Percentiles rank a stretch among this genome's conserved stretches.
Evolutionary conservation across 2,113 vertebrate species (phyloP).

Genomic region (Asarcornis scutulata): DNA sequence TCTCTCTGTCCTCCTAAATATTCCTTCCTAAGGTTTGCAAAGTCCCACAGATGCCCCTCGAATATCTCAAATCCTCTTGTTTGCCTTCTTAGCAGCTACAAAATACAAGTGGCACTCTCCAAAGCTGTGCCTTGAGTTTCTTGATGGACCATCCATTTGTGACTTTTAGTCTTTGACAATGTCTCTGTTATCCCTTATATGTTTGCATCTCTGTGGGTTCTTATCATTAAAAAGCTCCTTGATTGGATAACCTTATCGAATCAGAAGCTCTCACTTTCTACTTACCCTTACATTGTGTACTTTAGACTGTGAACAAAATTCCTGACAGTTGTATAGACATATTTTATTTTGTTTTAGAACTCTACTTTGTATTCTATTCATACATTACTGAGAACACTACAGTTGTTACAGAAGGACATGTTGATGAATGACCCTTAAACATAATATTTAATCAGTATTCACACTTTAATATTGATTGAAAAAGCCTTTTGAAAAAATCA

Average conservation of each 20-base stretch:
- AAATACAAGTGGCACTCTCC: not conserved
- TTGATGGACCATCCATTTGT: not conserved
- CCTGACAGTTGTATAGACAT: not conserved
- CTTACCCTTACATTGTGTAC: not conserved
- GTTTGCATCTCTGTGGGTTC: not conserved
- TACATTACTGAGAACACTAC: fast-evolving
- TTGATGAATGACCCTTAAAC: not conserved
- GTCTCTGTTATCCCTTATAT: not conserved
- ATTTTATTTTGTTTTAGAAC: not conserved
- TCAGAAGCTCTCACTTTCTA: not conserved
- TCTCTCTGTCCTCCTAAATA: not conserved
- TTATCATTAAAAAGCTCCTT: not conserved
- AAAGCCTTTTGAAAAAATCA: not conserved
- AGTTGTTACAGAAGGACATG: not conserved
- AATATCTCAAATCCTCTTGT: not conserved
- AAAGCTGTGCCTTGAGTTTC: not conserved
- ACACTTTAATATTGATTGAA: fast-evolving
- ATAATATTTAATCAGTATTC: not conserved
- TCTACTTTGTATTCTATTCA: not conserved
- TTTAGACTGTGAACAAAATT: not conserved
- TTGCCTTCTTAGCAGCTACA: not conserved
- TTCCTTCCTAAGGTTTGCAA: not conserved
- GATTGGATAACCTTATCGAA: not conserved
- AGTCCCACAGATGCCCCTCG: not conserved
- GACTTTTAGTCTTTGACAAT: not conserved